Conservation (phyloP, 2,888 invertebrate species). For the Pammene aurita region DNA sequence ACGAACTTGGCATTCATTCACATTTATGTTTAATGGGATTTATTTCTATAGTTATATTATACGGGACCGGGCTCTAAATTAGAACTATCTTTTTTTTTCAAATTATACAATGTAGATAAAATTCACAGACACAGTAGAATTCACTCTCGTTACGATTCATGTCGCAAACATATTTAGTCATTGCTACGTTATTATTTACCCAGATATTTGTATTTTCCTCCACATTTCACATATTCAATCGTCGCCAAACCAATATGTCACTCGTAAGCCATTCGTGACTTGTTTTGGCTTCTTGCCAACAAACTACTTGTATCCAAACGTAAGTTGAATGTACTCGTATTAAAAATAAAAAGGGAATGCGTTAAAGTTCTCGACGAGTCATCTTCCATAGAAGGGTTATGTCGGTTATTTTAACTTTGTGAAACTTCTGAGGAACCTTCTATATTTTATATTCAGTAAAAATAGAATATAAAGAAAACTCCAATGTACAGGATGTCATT, state of each 20-base stretch:
- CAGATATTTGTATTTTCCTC: constrained; percentile 45
- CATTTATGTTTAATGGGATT: too few relatives aligned
- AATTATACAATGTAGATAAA: too few relatives aligned
- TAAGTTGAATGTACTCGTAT: constrained; percentile 72
- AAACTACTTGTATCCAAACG: constrained; percentile 66
- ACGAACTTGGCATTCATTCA: too few relatives aligned
- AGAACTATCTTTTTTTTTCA: too few relatives aligned
- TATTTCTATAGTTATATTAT: not conserved
- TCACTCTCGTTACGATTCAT: too few relatives aligned
- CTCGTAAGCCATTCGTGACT: constrained; percentile 64
- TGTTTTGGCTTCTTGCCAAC: constrained; percentile 66
- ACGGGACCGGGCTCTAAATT: too few relatives aligned
- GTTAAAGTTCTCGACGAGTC: constrained; percentile 5
- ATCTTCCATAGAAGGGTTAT: constrained; percentile 10
- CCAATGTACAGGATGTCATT: constrained; percentile 39
- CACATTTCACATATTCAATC: constrained; percentile 56
- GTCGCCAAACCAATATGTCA: constrained; percentile 58
- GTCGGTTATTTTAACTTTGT: constrained; percentile 5
- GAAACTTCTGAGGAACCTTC: constrained; percentile 9
- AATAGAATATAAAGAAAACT: not conserved
- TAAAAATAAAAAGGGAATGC: constrained; percentile 55
- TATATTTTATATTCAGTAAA: not conserved
- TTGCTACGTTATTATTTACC: not conserved
- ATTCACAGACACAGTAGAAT: too few relatives aligned
- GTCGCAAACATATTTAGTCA: too few relatives aligned